Percentiles rank a stretch among this genome's conserved stretches.
phyloP scores from a whole-genome alignment of 2,888 invertebrate species.

The Diogma glabrata region DNA sequence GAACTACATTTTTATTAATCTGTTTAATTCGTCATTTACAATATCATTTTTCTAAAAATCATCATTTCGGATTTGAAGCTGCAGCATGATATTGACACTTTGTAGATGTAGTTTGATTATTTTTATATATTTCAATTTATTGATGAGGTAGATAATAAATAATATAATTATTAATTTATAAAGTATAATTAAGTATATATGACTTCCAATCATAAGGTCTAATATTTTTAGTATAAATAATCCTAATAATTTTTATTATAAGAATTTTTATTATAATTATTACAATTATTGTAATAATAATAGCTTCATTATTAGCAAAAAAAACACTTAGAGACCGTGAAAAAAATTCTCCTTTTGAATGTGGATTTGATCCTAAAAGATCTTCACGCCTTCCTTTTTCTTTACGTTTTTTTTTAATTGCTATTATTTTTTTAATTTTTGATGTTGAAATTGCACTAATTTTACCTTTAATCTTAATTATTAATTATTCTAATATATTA shows the following conservation, averaged over 20 bases:
- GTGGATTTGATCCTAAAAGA: no score
- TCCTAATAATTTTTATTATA: conserved; percentile 34
- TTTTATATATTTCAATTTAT: no score
- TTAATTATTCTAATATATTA: no score
- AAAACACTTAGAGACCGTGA: conserved; percentile 46
- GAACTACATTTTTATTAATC: conserved; percentile 42
- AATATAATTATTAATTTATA: no score
- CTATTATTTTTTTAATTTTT: no score
- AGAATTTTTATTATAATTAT: conserved; percentile 35
- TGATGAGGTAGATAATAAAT: conserved; percentile 52
- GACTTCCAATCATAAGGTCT: conserved; percentile 60
- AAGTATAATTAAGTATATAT: conserved; percentile 49
- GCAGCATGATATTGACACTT: conserved; percentile 59
- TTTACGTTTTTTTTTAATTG: no score
- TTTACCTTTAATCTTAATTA: no score
- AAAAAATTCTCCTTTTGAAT: no score
- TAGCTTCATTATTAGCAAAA: conserved; percentile 43
- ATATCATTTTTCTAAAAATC: conserved; percentile 41
- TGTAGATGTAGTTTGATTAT: conserved; percentile 51
- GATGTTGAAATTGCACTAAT: no score
- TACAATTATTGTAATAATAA: conserved; percentile 39
- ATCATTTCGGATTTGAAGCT: conserved; percentile 54
- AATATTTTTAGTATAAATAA: conserved; percentile 53
- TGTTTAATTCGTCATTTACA: conserved; percentile 40
- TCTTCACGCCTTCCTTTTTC: no score